Base-by-base conservation (phyloP, 2,888 invertebrate genomes). In the Drosophila tanythrix region DNA sequence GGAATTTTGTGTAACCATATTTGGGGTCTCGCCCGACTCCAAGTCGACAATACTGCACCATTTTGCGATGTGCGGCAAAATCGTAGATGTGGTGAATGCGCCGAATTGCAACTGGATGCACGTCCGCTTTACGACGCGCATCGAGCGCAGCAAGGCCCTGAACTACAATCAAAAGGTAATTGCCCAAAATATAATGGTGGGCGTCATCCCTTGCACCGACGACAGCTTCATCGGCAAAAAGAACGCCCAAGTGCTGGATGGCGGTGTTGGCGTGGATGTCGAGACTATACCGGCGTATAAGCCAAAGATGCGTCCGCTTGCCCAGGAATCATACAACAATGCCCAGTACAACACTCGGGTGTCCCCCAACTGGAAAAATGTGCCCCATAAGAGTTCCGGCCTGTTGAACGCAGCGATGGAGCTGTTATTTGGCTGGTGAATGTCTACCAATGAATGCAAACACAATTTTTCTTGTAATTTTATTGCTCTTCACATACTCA, bases 71-170 rank as follows among this genome's bases (percentile, higher is more conserved):
- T 98, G 96, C 93, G 98, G 98, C 70, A 96, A 95, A 73, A 96
- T 98, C 83, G 93, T 96, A 63, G 96, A 96, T 92, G 97, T 96
- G 92, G 96, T 95, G 82, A 95, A 96, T 71, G 95, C 97, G 0
- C 95, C 97, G 92, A 91, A 91, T 61, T 98, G 98, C 29, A 99
- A 99, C 93, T 99, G 98, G 98, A 96, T 99, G 77, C 97, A 99
- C 92, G 93, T 99, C 1, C 96, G 97, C 82, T 99, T 96, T 92
- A 95, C 96, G 2, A 96, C 96, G 0, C 94, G 95, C 43, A 95
- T 97, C 25, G 99, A 99, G 93, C 98, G 98, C 31, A 96, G 97
- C 84, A 96, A 97, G 86, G 98, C 99, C 0, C 92, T 99, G 27
- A 95, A 96, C 10, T 95, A 97, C 81, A 98, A 98, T 91, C 98